Conservation (phyloP, 1,140 invertebrate species). For the Rhagoletis pomonella region DNA sequence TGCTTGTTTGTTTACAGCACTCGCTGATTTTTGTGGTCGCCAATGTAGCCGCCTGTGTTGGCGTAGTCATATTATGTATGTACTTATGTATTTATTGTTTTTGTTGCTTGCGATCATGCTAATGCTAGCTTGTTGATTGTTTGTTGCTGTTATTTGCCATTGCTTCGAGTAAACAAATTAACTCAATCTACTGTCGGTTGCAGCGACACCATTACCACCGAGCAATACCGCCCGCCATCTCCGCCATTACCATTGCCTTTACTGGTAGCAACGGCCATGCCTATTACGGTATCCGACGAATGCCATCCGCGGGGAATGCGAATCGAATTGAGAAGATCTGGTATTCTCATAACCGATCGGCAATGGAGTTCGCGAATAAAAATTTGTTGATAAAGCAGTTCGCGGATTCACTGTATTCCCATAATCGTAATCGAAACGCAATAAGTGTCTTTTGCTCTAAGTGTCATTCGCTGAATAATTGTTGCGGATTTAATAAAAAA, state of each 20-base stretch:
- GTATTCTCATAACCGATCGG: too few relatives aligned
- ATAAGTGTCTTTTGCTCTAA: too few relatives aligned
- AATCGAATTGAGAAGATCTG: too few relatives aligned
- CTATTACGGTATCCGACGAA: too few relatives aligned
- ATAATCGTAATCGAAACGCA: too few relatives aligned
- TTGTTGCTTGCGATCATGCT: conserved; percentile 17
- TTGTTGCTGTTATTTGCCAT: conserved; percentile 44
- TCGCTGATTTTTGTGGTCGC: conserved; percentile 37
- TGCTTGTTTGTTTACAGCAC: conserved; percentile 17
- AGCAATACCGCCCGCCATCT: not conserved
- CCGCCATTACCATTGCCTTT: not conserved
- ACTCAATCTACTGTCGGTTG: conserved; percentile 44
- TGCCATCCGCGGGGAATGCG: too few relatives aligned
- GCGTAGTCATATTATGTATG: conserved; percentile 3
- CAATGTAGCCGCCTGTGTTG: conserved; percentile 37
- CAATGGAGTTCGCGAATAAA: too few relatives aligned
- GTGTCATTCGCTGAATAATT: too few relatives aligned
- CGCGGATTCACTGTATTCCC: too few relatives aligned
- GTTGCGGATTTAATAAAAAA: too few relatives aligned
- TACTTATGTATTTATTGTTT: not conserved
- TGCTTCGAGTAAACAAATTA: conserved; percentile 49
- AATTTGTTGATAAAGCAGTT: too few relatives aligned
- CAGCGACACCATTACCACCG: not conserved
- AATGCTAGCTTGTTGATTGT: conserved; percentile 45
- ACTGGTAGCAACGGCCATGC: not conserved